Evolutionary conservation across 2,888 invertebrate genomes (phyloP).

Genomic region (Chloromyia formosa): DNA sequence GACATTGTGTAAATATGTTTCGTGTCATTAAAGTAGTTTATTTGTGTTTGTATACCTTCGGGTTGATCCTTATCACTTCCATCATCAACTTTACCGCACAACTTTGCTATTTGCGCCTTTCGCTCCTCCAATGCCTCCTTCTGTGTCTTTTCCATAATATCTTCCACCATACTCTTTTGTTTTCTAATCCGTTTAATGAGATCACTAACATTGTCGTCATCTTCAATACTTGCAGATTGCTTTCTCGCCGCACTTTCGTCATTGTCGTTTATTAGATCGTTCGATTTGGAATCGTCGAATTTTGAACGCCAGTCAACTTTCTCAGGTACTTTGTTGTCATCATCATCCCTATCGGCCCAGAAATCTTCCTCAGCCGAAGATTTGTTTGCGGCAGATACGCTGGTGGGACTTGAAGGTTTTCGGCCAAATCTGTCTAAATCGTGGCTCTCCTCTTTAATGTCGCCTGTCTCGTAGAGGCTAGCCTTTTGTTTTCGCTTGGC

Average conservation of each 20-base stretch:
- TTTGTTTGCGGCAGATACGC: neutral
- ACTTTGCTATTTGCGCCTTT: conserved; percentile 36
- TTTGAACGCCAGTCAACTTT: conserved; percentile 41
- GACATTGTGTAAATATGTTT: conserved; percentile 46
- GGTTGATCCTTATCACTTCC: conserved; percentile 53
- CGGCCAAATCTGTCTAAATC: neutral
- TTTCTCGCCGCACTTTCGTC: conserved; percentile 59
- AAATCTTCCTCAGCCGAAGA: conserved; percentile 41
- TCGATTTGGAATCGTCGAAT: conserved; percentile 11
- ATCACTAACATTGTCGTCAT: conserved; percentile 71
- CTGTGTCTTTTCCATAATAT: conserved; percentile 68
- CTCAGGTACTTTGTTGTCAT: conserved; percentile 39
- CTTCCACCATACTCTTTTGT: conserved; percentile 76
- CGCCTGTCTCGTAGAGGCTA: conserved; percentile 3
- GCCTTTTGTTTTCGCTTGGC: neutral
- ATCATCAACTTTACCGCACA: conserved; percentile 1
- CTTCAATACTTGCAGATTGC: conserved; percentile 51
- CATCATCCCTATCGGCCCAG: conserved; percentile 39
- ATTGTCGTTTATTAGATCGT: conserved; percentile 51
- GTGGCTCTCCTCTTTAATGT: neutral
- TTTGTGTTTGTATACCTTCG: conserved; percentile 30
- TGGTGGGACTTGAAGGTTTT: conserved; percentile 1
- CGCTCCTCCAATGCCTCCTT: conserved; percentile 41
- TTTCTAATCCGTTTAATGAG: conserved; percentile 72
- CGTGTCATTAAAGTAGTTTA: conserved; percentile 1